Evolutionary conservation across 2,888 invertebrate genomes (phyloP), one percentile per base, ranked within the genome.

Genomic region (Teinopalpus imperialis): DNA sequence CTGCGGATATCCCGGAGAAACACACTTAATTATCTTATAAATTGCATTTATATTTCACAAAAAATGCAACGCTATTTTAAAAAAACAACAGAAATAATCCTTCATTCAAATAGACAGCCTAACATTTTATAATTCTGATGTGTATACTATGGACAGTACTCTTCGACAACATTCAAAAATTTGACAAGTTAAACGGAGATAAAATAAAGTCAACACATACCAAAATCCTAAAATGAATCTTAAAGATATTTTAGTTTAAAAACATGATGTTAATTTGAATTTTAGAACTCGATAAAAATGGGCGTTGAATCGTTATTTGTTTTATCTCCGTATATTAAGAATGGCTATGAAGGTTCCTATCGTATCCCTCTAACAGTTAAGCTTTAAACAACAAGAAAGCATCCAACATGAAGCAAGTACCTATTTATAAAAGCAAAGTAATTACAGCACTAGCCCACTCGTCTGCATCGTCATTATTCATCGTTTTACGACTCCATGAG

Each of bases 401-500:
- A 69, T 63, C 65, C 66, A 74, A 31, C 37, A 32, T 30, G 13
- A 18, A 18, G 34, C 18, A 32, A 74, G 74, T 56, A 57, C 55
- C 57, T 78, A 70, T 74, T 74, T 82, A 83, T 82, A 80, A 78
- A 82, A 72, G 71, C 81, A 69, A 72, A 74, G 85, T 83, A 87
- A 87, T 86, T 86, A 85, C 85, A 81, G 72, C 82, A 80, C 86
- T 82, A 79, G 85, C 81, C 72, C 80, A 79, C 81, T 82, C 85
- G 77, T 75, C 81, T 71, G 77, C 78, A 79, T 76, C 81, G 85
- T 86, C 85, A 87, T 87, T 88, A 88, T 87, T 85, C 87, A 87
- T 86, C 85, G 76, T 81, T 87, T 88, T 87, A 88, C 83, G 88
- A 86, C 85, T 80, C 73, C 79, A 79, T 81, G 77, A 86, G 85